These are phyloP conservation scores for Actinemys pallida DNA, from an alignment of 2,113 vertebrate genomes.

Conservation along the genomic window DNA sequence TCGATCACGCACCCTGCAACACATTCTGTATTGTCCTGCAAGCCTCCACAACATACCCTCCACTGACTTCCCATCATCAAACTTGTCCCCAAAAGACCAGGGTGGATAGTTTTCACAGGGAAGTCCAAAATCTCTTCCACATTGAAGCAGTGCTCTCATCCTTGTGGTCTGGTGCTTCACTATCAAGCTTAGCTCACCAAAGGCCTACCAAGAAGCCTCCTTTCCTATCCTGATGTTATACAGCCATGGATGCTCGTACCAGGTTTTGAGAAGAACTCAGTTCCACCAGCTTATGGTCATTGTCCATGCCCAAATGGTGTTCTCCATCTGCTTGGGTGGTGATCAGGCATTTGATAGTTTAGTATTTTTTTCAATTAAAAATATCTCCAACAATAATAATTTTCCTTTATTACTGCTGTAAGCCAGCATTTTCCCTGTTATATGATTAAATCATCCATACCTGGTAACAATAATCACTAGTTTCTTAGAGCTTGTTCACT, in stretches of 20 bases:
- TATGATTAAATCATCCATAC: background rate
- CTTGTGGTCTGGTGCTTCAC: background rate
- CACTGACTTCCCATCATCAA: background rate
- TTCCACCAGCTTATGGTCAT: background rate
- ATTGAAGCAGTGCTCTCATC: background rate
- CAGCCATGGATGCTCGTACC: background rate
- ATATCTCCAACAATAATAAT: background rate
- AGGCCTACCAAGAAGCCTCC: background rate
- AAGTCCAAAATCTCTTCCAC: background rate
- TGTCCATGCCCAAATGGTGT: background rate
- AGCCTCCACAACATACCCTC: background rate
- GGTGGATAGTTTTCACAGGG: background rate
- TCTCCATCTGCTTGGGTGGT: conserved; percentile 23
- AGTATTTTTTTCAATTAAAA: background rate
- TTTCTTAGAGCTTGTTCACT: background rate
- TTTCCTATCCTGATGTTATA: background rate
- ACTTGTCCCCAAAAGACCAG: background rate
- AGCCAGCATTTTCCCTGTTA: background rate
- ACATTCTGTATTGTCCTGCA: background rate
- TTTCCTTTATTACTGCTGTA: background rate
- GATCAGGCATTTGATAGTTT: conserved; percentile 6
- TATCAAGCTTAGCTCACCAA: rapidly evolving
- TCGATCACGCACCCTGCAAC: background rate
- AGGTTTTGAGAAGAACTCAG: background rate
- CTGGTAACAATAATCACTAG: background rate